These are phyloP conservation scores for Montifringilla adamsi DNA, from an alignment of 2,113 vertebrate species.

Conservation along the genomic window DNA sequence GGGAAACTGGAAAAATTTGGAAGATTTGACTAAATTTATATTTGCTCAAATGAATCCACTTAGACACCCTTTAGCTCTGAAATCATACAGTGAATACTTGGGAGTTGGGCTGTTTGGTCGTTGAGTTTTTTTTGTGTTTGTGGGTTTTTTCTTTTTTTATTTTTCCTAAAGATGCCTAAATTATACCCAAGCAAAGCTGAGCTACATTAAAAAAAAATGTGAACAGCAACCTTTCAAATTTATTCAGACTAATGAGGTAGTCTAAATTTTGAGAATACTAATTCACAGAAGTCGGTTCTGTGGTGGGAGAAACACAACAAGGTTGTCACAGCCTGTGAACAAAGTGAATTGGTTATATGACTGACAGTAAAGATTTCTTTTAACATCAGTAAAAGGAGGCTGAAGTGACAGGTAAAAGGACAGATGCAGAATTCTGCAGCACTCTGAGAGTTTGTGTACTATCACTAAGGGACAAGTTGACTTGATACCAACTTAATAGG, in stretches of 20 bases:
- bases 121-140: background rate
- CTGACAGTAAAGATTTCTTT: slow-evolving; percentile 98
- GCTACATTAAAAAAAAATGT: slow-evolving; percentile 43
- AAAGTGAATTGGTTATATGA: slow-evolving; percentile 97
- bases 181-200: slow-evolving; percentile 69
- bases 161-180: slow-evolving; percentile 68
- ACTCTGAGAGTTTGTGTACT: slow-evolving; percentile 78
- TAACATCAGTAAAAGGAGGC: slow-evolving; percentile 92
- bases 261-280: slow-evolving; percentile 89
- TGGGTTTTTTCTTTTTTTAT: background rate
- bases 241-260: slow-evolving; percentile 96
- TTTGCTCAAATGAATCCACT: slow-evolving; percentile 2
- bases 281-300: slow-evolving; percentile 73
- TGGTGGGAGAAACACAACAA: slow-evolving; percentile 78
- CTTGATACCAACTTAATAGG: slow-evolving; percentile 75
- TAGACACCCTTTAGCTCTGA: slow-evolving; percentile 42
- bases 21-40: slow-evolving; percentile 24
- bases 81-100: slow-evolving; percentile 40
- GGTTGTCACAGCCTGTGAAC: slow-evolving; percentile 93
- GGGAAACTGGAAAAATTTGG: background rate
- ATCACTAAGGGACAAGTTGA: slow-evolving; percentile 73
- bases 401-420: slow-evolving; percentile 90
- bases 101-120: background rate
- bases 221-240: slow-evolving; percentile 87
- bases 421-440: slow-evolving; percentile 82